A percentile compares a stretch with the other conserved stretches of the same genome.
These are phyloP conservation scores for Lasioglossum lativentre DNA, from an alignment of 2,888 invertebrate species.

Conservation along the genomic window DNA sequence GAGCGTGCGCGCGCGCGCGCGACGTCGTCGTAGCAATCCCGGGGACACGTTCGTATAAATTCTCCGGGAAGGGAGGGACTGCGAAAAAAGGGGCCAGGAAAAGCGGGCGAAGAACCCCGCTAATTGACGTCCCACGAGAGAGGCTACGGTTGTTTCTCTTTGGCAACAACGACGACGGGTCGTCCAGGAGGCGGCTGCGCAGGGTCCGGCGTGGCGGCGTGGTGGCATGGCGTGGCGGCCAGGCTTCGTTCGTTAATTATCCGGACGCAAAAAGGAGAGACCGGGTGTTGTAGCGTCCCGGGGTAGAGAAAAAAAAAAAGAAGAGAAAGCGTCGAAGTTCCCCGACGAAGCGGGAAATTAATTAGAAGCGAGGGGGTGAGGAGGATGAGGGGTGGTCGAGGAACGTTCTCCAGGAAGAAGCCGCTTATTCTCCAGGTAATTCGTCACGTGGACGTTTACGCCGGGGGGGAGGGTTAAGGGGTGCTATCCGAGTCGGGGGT, in stretches of 20 bases:
- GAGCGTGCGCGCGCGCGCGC: slow-evolving; percentile 23
- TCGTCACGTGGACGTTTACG: slow-evolving; percentile 67
- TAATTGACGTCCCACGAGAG: slow-evolving; percentile 69
- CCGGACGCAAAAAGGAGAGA: slow-evolving; percentile 48
- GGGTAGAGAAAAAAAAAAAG: slow-evolving; percentile 46
- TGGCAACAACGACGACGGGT: slow-evolving; percentile 31
- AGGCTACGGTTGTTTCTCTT: slow-evolving; percentile 63
- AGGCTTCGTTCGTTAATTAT: slow-evolving; percentile 70
- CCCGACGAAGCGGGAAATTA: slow-evolving; percentile 62
- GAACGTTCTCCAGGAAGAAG: slow-evolving; percentile 14
- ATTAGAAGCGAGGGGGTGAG: slow-evolving; percentile 46
- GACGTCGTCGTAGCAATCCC: slow-evolving; percentile 17
- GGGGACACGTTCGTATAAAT: slow-evolving; percentile 34
- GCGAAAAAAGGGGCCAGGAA: slow-evolving; percentile 18
- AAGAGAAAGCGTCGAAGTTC: slow-evolving; percentile 59
- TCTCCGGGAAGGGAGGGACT: neutral
- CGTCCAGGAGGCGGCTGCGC: neutral
- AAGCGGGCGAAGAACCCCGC: slow-evolving; percentile 45
- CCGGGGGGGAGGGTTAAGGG: slow-evolving; percentile 23
- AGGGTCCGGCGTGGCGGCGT: neutral
- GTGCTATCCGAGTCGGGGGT: neutral
- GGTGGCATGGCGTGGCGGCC: neutral
- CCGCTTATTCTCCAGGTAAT: slow-evolving; percentile 64
- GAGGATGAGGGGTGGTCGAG: neutral
- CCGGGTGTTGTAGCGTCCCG: slow-evolving; percentile 31